phyloP scores from a whole-genome alignment of 2,113 vertebrate genomes.

The Psophia crepitans region DNA sequence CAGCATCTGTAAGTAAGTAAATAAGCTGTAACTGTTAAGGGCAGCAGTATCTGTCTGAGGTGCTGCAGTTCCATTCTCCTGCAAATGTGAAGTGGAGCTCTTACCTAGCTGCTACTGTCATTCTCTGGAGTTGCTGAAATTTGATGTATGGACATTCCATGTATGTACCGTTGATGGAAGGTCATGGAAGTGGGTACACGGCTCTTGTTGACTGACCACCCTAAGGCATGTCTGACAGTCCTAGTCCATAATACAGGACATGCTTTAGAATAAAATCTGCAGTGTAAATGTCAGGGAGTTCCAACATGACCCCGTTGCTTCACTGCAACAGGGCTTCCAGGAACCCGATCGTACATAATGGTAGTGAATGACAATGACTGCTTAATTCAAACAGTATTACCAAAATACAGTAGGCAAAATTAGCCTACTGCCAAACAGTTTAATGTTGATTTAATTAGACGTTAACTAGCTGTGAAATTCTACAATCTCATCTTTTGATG shows the following conservation, averaged over 20 bases:
- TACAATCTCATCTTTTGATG: background rate
- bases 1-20: background rate
- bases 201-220: background rate
- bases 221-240: background rate
- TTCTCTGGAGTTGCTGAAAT: background rate
- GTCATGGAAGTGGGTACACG: background rate
- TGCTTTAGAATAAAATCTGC: background rate
- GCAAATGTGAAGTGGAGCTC: background rate
- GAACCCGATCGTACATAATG: background rate
- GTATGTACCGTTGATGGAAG: background rate
- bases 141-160: background rate
- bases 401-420: too few relatives aligned
- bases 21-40: background rate
- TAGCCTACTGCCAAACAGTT: background rate
- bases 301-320: background rate
- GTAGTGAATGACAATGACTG: background rate
- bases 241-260: background rate
- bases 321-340: background rate
- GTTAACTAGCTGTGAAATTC: background rate
- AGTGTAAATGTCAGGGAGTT: background rate
- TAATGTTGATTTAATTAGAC: background rate
- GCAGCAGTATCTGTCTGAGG: background rate
- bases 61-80: background rate
- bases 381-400: background rate
- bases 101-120: background rate